Evolutionary conservation across 2,888 invertebrate genomes (phyloP), one percentile per base, ranked within the genome.

Genomic region (Tetragnatha montana): DNA sequence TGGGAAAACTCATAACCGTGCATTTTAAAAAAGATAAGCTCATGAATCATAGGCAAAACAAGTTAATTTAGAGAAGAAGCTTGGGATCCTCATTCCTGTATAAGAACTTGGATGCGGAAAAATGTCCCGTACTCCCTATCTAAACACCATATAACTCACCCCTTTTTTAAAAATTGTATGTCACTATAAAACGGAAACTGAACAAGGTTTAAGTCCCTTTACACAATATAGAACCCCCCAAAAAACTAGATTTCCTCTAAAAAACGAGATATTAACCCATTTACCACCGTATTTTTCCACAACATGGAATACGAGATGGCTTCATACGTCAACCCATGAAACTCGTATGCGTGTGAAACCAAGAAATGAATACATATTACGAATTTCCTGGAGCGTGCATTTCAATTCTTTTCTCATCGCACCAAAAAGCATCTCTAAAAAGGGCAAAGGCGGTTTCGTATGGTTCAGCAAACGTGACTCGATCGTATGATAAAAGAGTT

Each of bases 261-360:
- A 71, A 74, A 60, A 60, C 1, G 60, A 17, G 60, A 17, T 17
- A 60, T 74, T 74, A 82, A 51, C 73, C 60, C 14, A 17, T 60
- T 7, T 10, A 12, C 17, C 60, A 17, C 60, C 60, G 6, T 73
- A 82, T 74, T 51, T 51, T 71, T 71, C 21, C 14, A 8, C 2
- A 6, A 50, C 8, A 50, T 22, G 82, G n/a, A 73, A 21, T 74
- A 8, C 22, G 50, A 6, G 49, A 22, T n/a, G 50, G 12, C 17
- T 47, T 73, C 14, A 74, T 82, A 60, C 60, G 51, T 35, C 60
- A 74, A 74, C 74, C 19, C 74, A 73, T 82, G 74, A 60, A 82
- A 82, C 51, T 17, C 74, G 73, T 74, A 74, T 74, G 74, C 35
- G 73, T 51, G 74, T 35, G 60, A 73, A 82, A 60, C 51, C 73